A percentile compares a stretch with the other conserved stretches of the same genome.
phyloP scores from a whole-genome alignment of 2,888 invertebrate species.

The Lithophane semibrunnea region DNA sequence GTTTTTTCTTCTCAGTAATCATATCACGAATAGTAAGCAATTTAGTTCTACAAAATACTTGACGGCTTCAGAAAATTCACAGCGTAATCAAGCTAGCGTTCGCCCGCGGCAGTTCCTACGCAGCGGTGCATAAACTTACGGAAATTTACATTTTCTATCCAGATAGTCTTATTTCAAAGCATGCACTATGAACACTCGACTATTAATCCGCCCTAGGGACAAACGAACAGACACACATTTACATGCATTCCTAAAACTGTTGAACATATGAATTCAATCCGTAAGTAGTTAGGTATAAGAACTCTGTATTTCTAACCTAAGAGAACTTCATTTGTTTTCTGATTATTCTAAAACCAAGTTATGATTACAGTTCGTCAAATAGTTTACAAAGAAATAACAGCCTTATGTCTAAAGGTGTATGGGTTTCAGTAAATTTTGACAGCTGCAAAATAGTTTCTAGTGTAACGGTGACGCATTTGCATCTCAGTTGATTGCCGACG shows the following conservation, averaged over 20 bases:
- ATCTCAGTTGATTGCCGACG: constrained; percentile 50
- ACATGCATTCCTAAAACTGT: not conserved
- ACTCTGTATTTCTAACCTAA: not conserved
- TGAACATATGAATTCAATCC: constrained; percentile 11
- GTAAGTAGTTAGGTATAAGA: constrained; percentile 30
- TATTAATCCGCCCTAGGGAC: constrained; percentile 76
- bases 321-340: constrained; percentile 13
- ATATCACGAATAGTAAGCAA: constrained; percentile 20
- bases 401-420: not conserved
- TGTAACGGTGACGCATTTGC: constrained; percentile 47
- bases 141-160: constrained; percentile 78
- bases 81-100: constrained; percentile 64
- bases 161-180: constrained; percentile 76
- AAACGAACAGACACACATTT: constrained; percentile 39
- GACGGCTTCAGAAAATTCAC: constrained; percentile 51
- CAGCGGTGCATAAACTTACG: constrained; percentile 68
- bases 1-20: not conserved
- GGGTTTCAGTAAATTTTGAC: not conserved
- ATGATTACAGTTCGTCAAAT: not conserved
- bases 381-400: not conserved
- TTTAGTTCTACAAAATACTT: constrained; percentile 47
- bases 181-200: constrained; percentile 72
- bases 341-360: constrained; percentile 29
- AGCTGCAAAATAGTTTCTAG: not conserved
- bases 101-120: constrained; percentile 67